Evolutionary conservation across 2,113 vertebrate species (phyloP), one percentile per base, ranked within the genome.

Genomic region (Phoxinus phoxinus): DNA sequence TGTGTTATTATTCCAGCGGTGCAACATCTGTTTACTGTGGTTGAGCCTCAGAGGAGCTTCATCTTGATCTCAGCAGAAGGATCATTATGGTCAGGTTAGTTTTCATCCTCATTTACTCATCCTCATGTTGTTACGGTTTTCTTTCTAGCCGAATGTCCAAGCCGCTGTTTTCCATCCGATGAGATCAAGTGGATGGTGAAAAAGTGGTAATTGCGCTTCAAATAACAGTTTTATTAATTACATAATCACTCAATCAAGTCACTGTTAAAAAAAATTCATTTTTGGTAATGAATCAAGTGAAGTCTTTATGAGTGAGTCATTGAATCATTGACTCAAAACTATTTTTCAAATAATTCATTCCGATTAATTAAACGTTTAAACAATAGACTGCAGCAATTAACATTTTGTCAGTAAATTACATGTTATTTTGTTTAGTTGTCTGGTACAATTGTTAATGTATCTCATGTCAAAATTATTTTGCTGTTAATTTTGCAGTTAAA

Each of bases 91-190:
- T 32, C 67, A 69, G 63, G 7, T 35, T 4, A 13, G 25, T 69
- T 67, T 32, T 30, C 27, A 32, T 30, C 65, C 6, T 19, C 30
- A 69, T 35, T 69, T 35, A 35, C 17, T 69, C 32, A 3, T 13
- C 1, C 65, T 69, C 46, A 23, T 10, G 73, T 32, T 19, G 17
- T 9, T 48, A 30, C 1, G 81, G 88, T 90, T 91, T 85, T 89
- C 27, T 15, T 19, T 32, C 13, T 32, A 17, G 11, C 27, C 3
- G 27, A 35, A 35, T 67, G 30, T 67, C 63, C 63, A 67, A 2
- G 25, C 4, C 15, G 61, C 10, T 65, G 0, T 65, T 30, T 30
- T 65, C 9, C 12, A 3, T 13, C 61, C 30, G 19, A 32, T 19
- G 27, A 67, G n/a, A n/a, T n/a, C n/a, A 19, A 67, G 30, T 30